Evolutionary conservation across 2,888 invertebrate species (phyloP).

Genomic region (Trachelus troglodyta): DNA sequence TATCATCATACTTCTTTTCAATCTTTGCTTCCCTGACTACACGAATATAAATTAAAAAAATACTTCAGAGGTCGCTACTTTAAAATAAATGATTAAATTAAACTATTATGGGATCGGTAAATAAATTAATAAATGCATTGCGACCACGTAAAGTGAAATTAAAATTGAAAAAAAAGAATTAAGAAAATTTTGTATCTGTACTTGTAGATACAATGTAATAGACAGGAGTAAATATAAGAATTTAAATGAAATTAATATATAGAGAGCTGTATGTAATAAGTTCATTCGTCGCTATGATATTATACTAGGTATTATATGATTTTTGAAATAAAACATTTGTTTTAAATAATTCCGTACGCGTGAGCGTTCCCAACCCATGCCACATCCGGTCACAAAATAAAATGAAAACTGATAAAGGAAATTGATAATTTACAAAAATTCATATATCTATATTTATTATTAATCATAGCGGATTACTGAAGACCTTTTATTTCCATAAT

Average conservation of each 20-base stretch:
- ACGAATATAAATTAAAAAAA: constrained; percentile 29
- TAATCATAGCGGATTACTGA: not conserved
- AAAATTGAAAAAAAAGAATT: constrained; percentile 20
- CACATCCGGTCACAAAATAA: not conserved
- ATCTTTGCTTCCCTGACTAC: not conserved
- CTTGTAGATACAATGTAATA: constrained; percentile 61
- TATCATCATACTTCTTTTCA: not conserved
- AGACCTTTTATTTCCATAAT: constrained; percentile 16
- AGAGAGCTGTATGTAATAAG: constrained; percentile 65
- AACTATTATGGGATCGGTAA: constrained; percentile 13
- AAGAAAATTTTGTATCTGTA: constrained; percentile 60
- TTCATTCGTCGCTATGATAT: constrained; percentile 64
- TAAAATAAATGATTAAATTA: constrained; percentile 24
- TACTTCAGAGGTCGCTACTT: constrained; percentile 50
- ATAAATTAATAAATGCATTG: constrained; percentile 20
- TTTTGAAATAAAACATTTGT: constrained; percentile 65
- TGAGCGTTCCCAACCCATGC: not conserved
- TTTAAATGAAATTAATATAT: constrained; percentile 64
- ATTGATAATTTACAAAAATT: not conserved
- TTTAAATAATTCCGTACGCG: constrained; percentile 48
- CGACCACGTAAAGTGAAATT: constrained; percentile 23
- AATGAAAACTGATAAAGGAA: not conserved
- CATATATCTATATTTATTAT: not conserved
- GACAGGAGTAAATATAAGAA: constrained; percentile 53
- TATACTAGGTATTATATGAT: constrained; percentile 63